Evolutionary conservation across 2,797 vertebrate species (phyloP), one percentile per base, ranked within the genome.

Genomic region (Paratrypauchen microcephalus): DNA sequence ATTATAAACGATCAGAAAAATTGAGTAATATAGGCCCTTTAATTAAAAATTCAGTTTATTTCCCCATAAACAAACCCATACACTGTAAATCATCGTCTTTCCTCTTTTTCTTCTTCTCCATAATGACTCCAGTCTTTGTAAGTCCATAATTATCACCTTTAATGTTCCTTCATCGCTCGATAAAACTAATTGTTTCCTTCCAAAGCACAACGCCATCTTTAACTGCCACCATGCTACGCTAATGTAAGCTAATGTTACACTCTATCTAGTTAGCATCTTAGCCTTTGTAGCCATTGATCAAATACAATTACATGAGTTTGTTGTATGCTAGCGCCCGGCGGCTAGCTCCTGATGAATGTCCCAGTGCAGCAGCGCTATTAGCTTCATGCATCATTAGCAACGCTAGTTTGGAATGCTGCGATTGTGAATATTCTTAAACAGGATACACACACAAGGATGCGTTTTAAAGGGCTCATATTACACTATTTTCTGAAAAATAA

Each of bases 111-210:
- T 21, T 36, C 58, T 18, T 12, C 58, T 36, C 11, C 3, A 36
- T 60, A 60, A 60, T 11, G 28, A 36, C 58, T 19, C 21, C 11
- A 19, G 58, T 60, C 28, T 60, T 60, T 12, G 18, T 12, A 36
- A 36, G n/a, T 41, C 36, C 55, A 66, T 4, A 60, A 60, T 60
- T 19, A 60, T 60, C 58, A 36, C 58, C 58, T 36, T 19, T 60
- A 15, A 69, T 55, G 62, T 0, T 50, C 63, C 77, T 71, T 83
- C 75, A 74, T 80, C 81, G 75, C 77, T n/a, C 30, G 30, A 36
- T 60, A 60, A 60, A 60, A 36, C 58, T 32, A 60, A 60, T 60
- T 13, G 23, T 3, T 15, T n/a, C 12, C 23, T 24, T 19, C 58
- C 30, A n/a, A 32, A 32, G 18, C 28, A 36, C 16, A 21, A 19